phyloP scores from a whole-genome alignment of 1,140 invertebrate species.

The Drosophila subobscura region DNA sequence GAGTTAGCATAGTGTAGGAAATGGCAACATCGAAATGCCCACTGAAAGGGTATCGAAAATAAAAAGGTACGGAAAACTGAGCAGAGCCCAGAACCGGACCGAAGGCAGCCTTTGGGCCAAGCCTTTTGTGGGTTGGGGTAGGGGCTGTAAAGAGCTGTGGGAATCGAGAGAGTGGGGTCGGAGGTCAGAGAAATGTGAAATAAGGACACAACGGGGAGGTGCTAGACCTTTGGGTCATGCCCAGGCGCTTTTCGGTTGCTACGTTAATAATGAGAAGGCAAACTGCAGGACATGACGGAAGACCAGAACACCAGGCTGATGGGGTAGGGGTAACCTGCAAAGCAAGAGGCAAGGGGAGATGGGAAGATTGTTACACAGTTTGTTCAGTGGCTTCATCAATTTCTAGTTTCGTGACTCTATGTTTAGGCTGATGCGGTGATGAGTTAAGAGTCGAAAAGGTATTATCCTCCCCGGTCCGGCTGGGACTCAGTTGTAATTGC shows the following conservation, averaged over 20 bases:
- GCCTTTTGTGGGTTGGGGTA: background rate
- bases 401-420: slow-evolving; percentile 38
- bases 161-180: background rate
- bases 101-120: slow-evolving; percentile 33
- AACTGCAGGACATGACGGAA: slow-evolving; percentile 28
- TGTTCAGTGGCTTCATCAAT: slow-evolving; percentile 45
- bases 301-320: background rate
- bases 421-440: slow-evolving; percentile 3
- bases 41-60: background rate
- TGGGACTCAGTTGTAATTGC: too few species aligned
- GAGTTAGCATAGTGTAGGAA: too few species aligned
- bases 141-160: background rate
- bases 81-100: slow-evolving; percentile 43
- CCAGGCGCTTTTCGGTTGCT: slow-evolving; percentile 54
- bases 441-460: too few species aligned
- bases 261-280: slow-evolving; percentile 72
- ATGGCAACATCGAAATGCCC: slow-evolving; percentile 4
- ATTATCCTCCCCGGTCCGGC: too few species aligned
- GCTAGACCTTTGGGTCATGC: slow-evolving; percentile 76
- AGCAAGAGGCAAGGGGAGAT: background rate
- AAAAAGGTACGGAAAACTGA: slow-evolving; percentile 19
- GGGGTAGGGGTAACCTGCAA: background rate
- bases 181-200: slow-evolving; percentile 62
- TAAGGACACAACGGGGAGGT: slow-evolving; percentile 65
- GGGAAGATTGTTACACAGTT: background rate